These are phyloP conservation scores for Bombyx huttoni DNA, from an alignment of 2,888 invertebrate genomes.

Conservation along the genomic window DNA sequence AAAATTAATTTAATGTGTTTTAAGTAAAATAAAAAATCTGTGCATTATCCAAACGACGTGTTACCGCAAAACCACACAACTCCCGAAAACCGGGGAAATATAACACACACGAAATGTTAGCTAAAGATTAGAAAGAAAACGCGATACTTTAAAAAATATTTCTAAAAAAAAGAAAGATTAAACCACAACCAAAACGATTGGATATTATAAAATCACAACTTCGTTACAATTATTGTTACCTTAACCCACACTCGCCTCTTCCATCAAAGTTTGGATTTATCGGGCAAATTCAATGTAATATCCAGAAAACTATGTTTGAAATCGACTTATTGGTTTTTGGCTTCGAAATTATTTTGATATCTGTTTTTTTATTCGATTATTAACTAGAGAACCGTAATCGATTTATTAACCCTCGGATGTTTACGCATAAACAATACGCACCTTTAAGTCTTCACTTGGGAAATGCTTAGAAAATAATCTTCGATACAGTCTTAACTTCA, in stretches of 20 bases:
- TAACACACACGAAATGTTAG: slow-evolving; percentile 5
- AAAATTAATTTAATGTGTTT: no score
- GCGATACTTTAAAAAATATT: slow-evolving; percentile 6
- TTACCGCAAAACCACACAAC: not conserved
- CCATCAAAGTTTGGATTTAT: not conserved
- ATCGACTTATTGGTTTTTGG: no score
- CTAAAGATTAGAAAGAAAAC: slow-evolving; percentile 13
- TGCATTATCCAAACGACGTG: not conserved
- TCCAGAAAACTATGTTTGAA: no score
- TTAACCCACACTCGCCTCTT: slow-evolving; percentile 29
- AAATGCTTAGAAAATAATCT: no score
- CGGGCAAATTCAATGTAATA: not conserved
- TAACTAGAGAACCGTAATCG: no score
- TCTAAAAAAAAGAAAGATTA: slow-evolving; percentile 12
- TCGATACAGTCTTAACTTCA: no score
- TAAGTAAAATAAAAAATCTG: not conserved
- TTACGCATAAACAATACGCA: no score
- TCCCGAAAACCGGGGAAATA: not conserved
- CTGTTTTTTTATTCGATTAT: no score
- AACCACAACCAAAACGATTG: slow-evolving; percentile 37
- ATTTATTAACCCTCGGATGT: no score
- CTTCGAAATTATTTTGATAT: no score
- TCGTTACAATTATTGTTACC: slow-evolving; percentile 11
- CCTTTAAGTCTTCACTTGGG: no score
- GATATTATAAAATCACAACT: slow-evolving; percentile 23